Conservation (phyloP, 2,888 invertebrate genomes). For the Stenichneumon culpator region DNA sequence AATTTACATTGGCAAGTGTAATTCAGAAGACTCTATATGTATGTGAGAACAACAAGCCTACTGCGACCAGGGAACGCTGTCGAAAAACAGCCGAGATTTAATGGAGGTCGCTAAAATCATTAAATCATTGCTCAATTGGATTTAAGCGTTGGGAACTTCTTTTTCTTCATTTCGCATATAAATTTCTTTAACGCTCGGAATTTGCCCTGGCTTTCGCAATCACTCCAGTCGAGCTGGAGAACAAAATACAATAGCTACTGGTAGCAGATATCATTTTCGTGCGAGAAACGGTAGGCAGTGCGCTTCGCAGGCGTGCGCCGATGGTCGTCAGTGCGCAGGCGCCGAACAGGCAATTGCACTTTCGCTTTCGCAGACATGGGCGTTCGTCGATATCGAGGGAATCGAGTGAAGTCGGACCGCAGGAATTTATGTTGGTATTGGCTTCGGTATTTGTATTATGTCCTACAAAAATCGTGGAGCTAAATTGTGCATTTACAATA, state of each 20-base stretch:
- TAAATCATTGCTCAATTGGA: slow-evolving; percentile 61
- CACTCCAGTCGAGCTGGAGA: slow-evolving; percentile 3
- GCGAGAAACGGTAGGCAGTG: not conserved
- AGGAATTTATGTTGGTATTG: not conserved
- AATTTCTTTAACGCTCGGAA: slow-evolving; percentile 10
- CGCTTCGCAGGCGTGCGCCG: slow-evolving; percentile 6
- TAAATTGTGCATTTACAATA: no score
- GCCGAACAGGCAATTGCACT: slow-evolving; percentile 14
- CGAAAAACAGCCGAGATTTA: slow-evolving; percentile 26
- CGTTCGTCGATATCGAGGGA: slow-evolving; percentile 36
- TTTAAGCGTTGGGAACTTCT: slow-evolving; percentile 64
- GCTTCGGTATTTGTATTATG: no score
- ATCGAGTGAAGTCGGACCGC: not conserved
- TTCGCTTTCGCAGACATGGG: not conserved
- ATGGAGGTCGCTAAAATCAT: slow-evolving; percentile 63
- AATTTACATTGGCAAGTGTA: not conserved
- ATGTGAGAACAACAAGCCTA: slow-evolving; percentile 13
- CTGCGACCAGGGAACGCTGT: not conserved
- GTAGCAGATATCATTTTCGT: not conserved
- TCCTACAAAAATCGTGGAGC: no score
- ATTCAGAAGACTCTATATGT: not conserved
- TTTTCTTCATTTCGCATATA: slow-evolving; percentile 17
- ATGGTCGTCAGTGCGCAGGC: slow-evolving; percentile 31
- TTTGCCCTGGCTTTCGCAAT: slow-evolving; percentile 1
- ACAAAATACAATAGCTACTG: slow-evolving; percentile 21